Evolutionary conservation across 30 jellyfish, hydroid and myxozoan species (phyloP), one percentile per base, ranked within the genome.

Genomic region (Pelagia noctiluca): DNA sequence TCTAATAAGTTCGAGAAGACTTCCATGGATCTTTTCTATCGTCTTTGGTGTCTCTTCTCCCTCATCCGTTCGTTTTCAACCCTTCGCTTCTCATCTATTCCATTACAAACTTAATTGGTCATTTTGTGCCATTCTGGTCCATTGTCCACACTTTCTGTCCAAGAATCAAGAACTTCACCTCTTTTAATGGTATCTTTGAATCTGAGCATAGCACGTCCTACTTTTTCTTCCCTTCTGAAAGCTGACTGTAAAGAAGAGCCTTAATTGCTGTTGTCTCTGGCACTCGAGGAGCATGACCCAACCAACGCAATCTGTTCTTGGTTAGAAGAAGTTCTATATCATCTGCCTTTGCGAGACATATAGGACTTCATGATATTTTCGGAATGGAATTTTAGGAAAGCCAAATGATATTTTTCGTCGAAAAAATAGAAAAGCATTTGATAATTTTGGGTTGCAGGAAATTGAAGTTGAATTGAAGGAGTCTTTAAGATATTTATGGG

Each of bases 271-370:
- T 42, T 42, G 57, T 42, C 57, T 42, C 57, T 42, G 57, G 57
- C 57, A 42, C 16, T 5, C 57, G 57, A 42, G 57, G 12, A 42
- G 16, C 57, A 42, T 42, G 57, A 42, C 57, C 57, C 57, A 42
- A 42, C 57, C 57, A 42, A 42, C 57, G 57, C 57, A 42, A 42
- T 42, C 57, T 42, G 57, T 42, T 42, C 57, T 42, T 42, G 57
- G 8, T 42, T 5, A 42, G 57, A 42, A 42, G 57, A 42, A 42
- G 16, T 42, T 42, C 12, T 42, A 42, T 42, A 16, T 42, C 57
- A 42, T 42, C 57, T n/a, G 57, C 57, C 57, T 42, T 42, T 42
- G 57, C 57, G 57, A 42, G 57, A 42, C 57, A n/a, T n/a, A 16
- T 16, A 42, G 57, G 57, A 42, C 57, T 42, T 42, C 57, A 42